Base-by-base conservation (phyloP, 2,113 vertebrate genomes). In the Centropus bengalensis region DNA sequence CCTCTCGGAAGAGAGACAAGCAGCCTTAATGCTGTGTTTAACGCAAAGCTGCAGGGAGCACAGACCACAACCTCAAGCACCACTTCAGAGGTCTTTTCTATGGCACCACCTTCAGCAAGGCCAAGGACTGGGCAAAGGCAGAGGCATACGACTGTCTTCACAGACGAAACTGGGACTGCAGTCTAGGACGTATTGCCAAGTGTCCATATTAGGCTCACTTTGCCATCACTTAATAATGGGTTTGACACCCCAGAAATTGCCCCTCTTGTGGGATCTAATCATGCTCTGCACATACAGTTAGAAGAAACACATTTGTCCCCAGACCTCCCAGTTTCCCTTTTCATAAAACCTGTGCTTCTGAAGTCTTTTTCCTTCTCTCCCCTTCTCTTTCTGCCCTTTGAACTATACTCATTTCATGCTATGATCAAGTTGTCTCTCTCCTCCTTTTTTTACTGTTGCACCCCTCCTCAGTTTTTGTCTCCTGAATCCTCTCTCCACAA, bases 71-170 rank as follows among this genome's bases (percentile, higher is more conserved):
- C 36, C 21, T 14, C 9, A 12, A 49, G n/a, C 40, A 60, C 23
- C 42, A 17, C 19, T 79, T 71, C 47, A 51, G 51, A 24, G 42
- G 12, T 38, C 38, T 69, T 44, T 94, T 63, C 71, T 49, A 9
- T 2, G 24, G 51, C 2, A 0, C 14, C 42, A 56, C 62, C 71
- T 75, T 38, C 59, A 82, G 58, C 0, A 0, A 92, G 55, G 21
- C 18, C 33, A 70, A 69, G 19, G 26, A 24, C 36, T n/a, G 36
- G 26, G 20, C n/a, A 38, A 9, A 58, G 24, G 24, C 1, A 0
- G 13, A 79, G 11, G 5, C 30, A 30, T 36, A 64, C 0, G 1
- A 27, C 12, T 42, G 9, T 30, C 27, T 54, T 81, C 70, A 82
- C 24, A 54, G 74, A 63, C 5, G 28, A 89, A 49, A 5, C 0